Percentiles rank a stretch among this genome's conserved stretches.
Evolutionary conservation across 2,113 vertebrate genomes (phyloP).

Genomic region (Trogon melanurus): DNA sequence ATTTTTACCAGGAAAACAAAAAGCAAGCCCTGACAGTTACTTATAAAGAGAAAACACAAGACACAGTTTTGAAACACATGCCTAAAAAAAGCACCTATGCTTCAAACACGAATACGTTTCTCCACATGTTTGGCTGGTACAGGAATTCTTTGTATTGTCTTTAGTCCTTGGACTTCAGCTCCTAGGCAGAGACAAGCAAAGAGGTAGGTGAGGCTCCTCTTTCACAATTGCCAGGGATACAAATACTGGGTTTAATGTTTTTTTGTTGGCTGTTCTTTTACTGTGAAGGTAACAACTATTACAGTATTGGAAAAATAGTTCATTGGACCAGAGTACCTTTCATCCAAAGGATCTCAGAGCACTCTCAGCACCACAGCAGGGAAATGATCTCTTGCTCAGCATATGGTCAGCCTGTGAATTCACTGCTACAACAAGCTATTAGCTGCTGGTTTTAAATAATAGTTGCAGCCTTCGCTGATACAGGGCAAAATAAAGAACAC

Average conservation of each 20-base stretch:
- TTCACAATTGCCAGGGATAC: neutral
- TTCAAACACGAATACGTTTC: neutral
- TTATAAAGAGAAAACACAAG: neutral
- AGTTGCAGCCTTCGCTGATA: neutral
- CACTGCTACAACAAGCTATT: neutral
- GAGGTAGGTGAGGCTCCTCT: neutral
- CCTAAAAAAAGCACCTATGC: neutral
- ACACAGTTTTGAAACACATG: neutral
- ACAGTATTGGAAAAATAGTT: neutral
- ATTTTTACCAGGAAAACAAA: neutral
- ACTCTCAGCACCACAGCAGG: neutral
- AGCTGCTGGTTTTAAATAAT: neutral
- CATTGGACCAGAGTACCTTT: neutral
- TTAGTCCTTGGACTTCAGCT: neutral
- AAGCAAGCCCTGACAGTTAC: neutral
- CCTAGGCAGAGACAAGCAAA: neutral
- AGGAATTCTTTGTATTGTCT: neutral
- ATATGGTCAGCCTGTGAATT: neutral
- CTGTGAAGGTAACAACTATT: neutral
- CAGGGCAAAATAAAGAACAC: constrained; percentile 10
- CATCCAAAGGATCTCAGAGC: neutral
- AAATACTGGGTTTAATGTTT: neutral
- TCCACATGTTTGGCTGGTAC: neutral
- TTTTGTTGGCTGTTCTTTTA: neutral
- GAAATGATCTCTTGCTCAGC: neutral